Percentiles rank a stretch among this genome's conserved stretches.
These are phyloP conservation scores for Calycopis cecrops DNA, from an alignment of 1,140 invertebrate genomes.

Conservation along the genomic window DNA sequence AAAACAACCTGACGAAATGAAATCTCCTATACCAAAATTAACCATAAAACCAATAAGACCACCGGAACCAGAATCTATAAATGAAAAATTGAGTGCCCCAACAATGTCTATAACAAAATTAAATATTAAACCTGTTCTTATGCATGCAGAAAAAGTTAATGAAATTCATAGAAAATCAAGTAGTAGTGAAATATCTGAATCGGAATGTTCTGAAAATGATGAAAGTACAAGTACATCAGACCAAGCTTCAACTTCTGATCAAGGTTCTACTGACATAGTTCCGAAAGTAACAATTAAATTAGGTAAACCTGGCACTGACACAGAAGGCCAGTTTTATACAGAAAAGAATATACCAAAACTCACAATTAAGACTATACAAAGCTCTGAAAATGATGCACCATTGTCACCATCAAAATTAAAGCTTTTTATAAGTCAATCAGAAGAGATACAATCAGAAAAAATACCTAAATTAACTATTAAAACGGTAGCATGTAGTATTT, in stretches of 20 bases:
- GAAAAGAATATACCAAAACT: slow-evolving; percentile 63
- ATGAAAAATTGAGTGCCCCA: slow-evolving; percentile 32
- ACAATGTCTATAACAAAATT: slow-evolving; percentile 60
- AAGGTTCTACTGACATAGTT: slow-evolving; percentile 49
- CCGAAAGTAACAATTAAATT: slow-evolving; percentile 71
- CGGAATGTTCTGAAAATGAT: slow-evolving; percentile 72
- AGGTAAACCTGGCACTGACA: slow-evolving; percentile 61
- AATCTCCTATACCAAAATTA: slow-evolving; percentile 58
- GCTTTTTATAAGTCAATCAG: slow-evolving; percentile 52
- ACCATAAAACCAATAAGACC: slow-evolving; percentile 65
- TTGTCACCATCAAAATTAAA: slow-evolving; percentile 48
- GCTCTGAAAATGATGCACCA: slow-evolving; percentile 43
- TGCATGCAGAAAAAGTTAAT: slow-evolving; percentile 62
- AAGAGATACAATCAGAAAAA: slow-evolving; percentile 54
- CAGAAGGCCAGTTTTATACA: slow-evolving; percentile 66
- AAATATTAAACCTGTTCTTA: slow-evolving; percentile 66
- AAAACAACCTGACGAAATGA: slow-evolving; percentile 54
- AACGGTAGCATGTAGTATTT: slow-evolving; percentile 43
- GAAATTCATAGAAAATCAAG: slow-evolving; percentile 64
- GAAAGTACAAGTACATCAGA: slow-evolving; percentile 64
- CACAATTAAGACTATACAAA: slow-evolving; percentile 60
- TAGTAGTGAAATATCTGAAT: slow-evolving; percentile 72
- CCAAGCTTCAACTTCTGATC: slow-evolving; percentile 59
- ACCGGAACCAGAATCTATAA: slow-evolving; percentile 32
- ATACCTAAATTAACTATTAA: slow-evolving; percentile 68